Conservation (phyloP, 2,888 invertebrate genomes). For the Mimumesa dahlbomi region DNA sequence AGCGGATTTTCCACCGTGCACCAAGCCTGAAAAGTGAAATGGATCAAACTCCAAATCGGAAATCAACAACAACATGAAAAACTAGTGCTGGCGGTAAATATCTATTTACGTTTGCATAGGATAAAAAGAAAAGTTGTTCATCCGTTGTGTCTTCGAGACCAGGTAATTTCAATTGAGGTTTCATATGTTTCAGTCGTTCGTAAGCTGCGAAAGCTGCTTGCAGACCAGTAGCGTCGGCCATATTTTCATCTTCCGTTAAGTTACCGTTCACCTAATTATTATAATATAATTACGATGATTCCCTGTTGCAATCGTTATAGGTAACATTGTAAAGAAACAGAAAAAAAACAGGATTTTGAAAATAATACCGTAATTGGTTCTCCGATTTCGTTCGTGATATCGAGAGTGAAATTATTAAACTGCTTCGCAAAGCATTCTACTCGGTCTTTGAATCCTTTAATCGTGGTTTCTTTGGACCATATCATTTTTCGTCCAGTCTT, state of each 20-base stretch:
- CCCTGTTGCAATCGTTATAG: neutral
- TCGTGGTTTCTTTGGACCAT: too few relatives aligned
- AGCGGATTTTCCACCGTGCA: constrained; percentile 23
- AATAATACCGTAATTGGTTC: too few relatives aligned
- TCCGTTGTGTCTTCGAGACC: constrained; percentile 42
- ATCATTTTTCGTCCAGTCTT: constrained; percentile 34
- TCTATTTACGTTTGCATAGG: constrained; percentile 54
- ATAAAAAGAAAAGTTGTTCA: constrained; percentile 56
- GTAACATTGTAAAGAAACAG: too few relatives aligned
- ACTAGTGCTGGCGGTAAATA: neutral
- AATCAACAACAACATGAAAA: neutral
- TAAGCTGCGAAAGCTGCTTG: constrained; percentile 46
- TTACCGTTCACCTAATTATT: constrained; percentile 15
- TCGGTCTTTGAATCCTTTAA: too few relatives aligned
- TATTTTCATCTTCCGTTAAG: constrained; percentile 50
- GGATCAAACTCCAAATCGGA: neutral
- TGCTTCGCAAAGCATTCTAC: constrained; percentile 50
- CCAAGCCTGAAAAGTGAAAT: constrained; percentile 32
- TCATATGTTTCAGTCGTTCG: constrained; percentile 13
- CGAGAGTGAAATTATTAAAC: constrained; percentile 37
- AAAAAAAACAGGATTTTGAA: too few relatives aligned
- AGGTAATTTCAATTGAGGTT: constrained; percentile 36
- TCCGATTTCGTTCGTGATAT: constrained; percentile 17
- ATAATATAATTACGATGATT: neutral
- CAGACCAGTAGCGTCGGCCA: constrained; percentile 54